Percentiles rank a stretch among this genome's conserved stretches.
phyloP scores from a whole-genome alignment of 2,888 invertebrate species.

The Cryptus viduatorius region DNA sequence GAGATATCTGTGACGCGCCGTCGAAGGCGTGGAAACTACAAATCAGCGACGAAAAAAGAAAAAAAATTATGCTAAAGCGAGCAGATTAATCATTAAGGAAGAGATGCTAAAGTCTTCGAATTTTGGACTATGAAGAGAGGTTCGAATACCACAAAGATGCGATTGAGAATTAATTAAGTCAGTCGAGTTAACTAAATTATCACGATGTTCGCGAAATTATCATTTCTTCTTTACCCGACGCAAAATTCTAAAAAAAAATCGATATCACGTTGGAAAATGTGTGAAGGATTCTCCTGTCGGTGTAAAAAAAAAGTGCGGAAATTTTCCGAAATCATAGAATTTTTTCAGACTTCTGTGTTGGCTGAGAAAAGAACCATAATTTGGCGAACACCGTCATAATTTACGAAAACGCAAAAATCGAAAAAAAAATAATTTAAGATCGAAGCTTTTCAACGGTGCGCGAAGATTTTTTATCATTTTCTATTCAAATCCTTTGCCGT shows the following conservation, averaged over 20 bases:
- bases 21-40: slow-evolving; percentile 69
- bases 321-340: background rate
- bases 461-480: slow-evolving; percentile 13
- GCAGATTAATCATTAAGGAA: slow-evolving; percentile 65
- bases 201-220: too few relatives aligned
- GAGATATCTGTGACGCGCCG: slow-evolving; percentile 48
- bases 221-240: background rate
- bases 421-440: background rate
- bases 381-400: too few relatives aligned
- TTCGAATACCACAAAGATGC: background rate
- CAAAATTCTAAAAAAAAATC: background rate
- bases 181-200: background rate
- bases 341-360: background rate
- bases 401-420: too few relatives aligned
- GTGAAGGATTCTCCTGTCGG: too few relatives aligned
- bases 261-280: too few relatives aligned
- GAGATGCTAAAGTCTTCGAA: background rate
- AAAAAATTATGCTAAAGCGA: slow-evolving; percentile 36
- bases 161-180: background rate
- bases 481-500: slow-evolving; percentile 15
- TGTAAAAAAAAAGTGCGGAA: too few relatives aligned
- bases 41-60: slow-evolving; percentile 61
- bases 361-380: too few relatives aligned
- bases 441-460: background rate
- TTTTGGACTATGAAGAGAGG: background rate